phyloP scores from a whole-genome alignment of 2,113 vertebrate genomes.

The Passer montanus region DNA sequence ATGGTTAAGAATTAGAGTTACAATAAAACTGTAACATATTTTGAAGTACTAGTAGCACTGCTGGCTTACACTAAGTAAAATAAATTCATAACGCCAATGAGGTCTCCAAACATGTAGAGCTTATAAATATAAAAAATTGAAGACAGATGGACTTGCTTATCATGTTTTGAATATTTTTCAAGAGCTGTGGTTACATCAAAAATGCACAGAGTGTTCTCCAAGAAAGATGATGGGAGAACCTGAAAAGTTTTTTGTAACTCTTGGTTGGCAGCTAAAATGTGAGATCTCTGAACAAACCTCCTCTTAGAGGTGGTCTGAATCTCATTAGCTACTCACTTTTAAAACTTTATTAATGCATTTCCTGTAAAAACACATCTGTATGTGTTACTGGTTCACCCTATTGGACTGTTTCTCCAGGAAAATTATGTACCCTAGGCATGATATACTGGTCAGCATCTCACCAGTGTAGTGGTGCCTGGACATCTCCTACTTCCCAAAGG shows the following conservation, averaged over 20 bases:
- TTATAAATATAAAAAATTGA: not conserved
- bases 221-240: not conserved
- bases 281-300: not conserved
- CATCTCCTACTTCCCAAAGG: not conserved
- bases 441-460: not conserved
- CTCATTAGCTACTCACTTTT: not conserved
- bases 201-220: not conserved
- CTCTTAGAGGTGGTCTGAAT: not conserved
- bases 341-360: not conserved
- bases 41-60: constrained; percentile 65
- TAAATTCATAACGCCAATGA: constrained; percentile 56
- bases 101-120: not conserved
- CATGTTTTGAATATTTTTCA: constrained; percentile 11
- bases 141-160: not conserved
- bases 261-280: not conserved
- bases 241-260: not conserved
- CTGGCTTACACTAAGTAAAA: constrained; percentile 53
- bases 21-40: constrained; percentile 71
- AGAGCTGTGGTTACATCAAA: not conserved
- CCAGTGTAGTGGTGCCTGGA: rapidly evolving
- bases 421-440: rapidly evolving
- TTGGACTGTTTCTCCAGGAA: not conserved
- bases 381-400: not conserved
- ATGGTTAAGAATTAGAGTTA: constrained; percentile 64
- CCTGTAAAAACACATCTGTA: not conserved